These are phyloP conservation scores for Acrobasis repandana DNA, from an alignment of 2,888 invertebrate species.

Conservation along the genomic window DNA sequence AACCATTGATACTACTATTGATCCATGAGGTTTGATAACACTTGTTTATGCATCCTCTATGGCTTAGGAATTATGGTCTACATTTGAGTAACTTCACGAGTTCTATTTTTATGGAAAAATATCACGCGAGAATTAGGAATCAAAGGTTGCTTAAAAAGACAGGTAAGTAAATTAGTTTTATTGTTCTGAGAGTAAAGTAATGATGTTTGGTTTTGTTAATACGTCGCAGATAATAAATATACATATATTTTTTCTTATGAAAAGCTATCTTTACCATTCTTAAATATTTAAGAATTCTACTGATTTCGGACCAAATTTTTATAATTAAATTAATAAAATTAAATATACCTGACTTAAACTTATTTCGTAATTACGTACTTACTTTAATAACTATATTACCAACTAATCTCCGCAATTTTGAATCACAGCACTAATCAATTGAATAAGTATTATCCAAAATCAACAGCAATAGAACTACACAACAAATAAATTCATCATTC, in stretches of 20 bases:
- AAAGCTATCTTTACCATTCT: neutral
- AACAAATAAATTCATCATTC: constrained; percentile 26
- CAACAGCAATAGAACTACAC: constrained; percentile 22
- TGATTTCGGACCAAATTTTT: neutral
- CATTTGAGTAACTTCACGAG: neutral
- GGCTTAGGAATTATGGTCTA: neutral
- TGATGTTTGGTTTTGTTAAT: neutral
- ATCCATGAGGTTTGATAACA: constrained; percentile 18
- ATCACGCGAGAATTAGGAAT: constrained; percentile 9
- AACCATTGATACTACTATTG: constrained; percentile 16
- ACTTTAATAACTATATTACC: constrained; percentile 1
- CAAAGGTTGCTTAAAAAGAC: neutral
- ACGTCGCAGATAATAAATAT: too few species aligned
- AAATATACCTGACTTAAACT: too few species aligned
- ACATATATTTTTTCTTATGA: too few species aligned
- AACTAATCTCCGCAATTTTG: neutral
- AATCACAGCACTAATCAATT: constrained; percentile 22
- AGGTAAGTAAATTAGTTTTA: neutral
- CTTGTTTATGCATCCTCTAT: neutral
- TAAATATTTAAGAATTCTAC: neutral
- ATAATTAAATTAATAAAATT: too few species aligned
- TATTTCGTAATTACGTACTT: neutral
- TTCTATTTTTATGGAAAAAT: neutral
- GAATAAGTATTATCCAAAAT: constrained; percentile 15
- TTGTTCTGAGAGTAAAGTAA: too few species aligned